Percentiles rank a stretch among this genome's conserved stretches.
These are phyloP conservation scores for Chymomyza procnemis DNA, from an alignment of 2,888 invertebrate species.

Conservation along the genomic window DNA sequence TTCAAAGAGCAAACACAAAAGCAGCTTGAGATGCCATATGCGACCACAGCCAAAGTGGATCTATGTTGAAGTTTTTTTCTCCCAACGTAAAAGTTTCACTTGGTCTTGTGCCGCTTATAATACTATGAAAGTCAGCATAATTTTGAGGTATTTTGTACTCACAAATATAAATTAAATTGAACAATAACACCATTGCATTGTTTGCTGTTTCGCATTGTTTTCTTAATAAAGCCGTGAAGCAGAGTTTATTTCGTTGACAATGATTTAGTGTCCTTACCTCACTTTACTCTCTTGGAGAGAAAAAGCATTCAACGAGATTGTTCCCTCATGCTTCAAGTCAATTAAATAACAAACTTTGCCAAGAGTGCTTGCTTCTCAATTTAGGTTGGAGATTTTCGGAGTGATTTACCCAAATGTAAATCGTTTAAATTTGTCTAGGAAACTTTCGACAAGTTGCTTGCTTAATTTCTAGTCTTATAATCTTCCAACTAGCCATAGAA, in stretches of 20 bases:
- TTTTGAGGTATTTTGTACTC: background rate
- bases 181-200: conserved; percentile 3
- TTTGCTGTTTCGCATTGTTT: conserved; percentile 7
- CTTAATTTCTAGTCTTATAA: background rate
- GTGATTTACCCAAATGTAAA: background rate
- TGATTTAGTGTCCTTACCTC: conserved; percentile 40
- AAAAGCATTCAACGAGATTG: background rate
- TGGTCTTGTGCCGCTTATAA: too few relatives aligned
- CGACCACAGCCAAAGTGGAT: too few relatives aligned
- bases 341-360: background rate
- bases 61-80: too few relatives aligned
- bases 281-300: background rate
- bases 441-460: background rate
- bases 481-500: background rate
- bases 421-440: background rate
- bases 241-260: conserved; percentile 31
- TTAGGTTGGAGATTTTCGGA: conserved; percentile 1
- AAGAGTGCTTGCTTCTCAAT: conserved; percentile 18
- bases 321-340: background rate
- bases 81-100: too few relatives aligned
- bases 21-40: background rate
- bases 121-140: background rate
- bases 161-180: conserved; percentile 25
- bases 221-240: background rate
- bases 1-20: conserved; percentile 22